phyloP scores from a whole-genome alignment of 2,888 invertebrate genomes.

The Drosophila merina region DNA sequence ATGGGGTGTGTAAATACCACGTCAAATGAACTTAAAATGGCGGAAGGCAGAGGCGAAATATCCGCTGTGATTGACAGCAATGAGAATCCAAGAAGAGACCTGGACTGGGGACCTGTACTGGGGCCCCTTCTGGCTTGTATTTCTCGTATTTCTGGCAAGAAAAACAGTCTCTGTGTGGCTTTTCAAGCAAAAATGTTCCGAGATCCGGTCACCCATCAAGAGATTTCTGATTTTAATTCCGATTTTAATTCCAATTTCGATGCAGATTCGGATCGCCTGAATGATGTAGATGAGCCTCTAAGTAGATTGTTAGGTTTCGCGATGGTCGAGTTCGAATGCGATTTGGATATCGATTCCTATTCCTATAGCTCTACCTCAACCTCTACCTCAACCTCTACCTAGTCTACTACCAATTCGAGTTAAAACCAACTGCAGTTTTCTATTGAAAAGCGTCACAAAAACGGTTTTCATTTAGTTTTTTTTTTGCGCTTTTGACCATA shows the following conservation, averaged over 20 bases:
- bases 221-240: constrained; percentile 67
- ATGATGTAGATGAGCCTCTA: constrained; percentile 36
- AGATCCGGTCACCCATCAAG: background rate
- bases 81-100: background rate
- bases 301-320: constrained; percentile 54
- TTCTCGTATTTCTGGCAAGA: constrained; percentile 54
- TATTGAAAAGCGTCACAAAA: constrained; percentile 62
- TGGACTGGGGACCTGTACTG: constrained; percentile 56
- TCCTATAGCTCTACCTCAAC: background rate
- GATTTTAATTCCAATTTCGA: constrained; percentile 54
- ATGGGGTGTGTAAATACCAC: constrained; percentile 50
- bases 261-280: background rate
- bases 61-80: constrained; percentile 26
- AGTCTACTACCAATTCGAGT: constrained; percentile 13
- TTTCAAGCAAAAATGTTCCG: constrained; percentile 55
- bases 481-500: constrained; percentile 55
- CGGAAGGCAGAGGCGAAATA: background rate
- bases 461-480: constrained; percentile 39
- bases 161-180: constrained; percentile 73
- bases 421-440: constrained; percentile 57
- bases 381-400: background rate
- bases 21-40: constrained; percentile 64
- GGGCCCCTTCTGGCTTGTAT: constrained; percentile 2
- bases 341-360: constrained; percentile 32
- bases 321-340: background rate